These are phyloP conservation scores for Gasterosteus nipponicus DNA, from an alignment of 2,113 vertebrate species.

Conservation along the genomic window DNA sequence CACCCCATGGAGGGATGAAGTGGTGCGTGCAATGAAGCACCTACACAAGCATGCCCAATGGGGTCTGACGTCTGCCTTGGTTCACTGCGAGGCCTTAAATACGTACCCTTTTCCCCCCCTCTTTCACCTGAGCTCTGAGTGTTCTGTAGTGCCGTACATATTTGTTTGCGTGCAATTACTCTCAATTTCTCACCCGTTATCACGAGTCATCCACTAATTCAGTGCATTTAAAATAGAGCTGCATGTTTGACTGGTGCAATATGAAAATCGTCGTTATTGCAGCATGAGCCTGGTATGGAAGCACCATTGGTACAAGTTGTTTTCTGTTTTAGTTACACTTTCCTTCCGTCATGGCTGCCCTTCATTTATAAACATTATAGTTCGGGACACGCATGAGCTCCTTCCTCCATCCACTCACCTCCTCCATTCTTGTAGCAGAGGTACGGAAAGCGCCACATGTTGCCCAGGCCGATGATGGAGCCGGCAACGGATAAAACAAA, in stretches of 20 bases:
- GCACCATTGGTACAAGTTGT: background rate
- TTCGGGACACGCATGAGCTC: background rate
- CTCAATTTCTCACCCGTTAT: background rate
- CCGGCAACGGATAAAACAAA: conserved; percentile 90
- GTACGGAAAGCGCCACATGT: conserved; percentile 95
- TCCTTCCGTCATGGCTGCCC: background rate
- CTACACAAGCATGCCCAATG: conserved; percentile 45
- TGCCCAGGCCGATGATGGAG: conserved; percentile 92
- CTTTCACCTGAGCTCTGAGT: conserved; percentile 3
- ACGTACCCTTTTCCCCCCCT: background rate
- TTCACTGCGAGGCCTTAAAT: background rate
- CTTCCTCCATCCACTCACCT: conserved; percentile 80
- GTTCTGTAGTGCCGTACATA: background rate
- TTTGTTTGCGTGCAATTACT: background rate
- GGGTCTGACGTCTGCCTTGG: background rate
- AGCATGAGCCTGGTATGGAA: background rate
- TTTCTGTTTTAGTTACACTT: background rate
- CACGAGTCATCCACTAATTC: background rate
- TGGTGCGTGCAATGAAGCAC: conserved; percentile 50
- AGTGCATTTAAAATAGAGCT: background rate
- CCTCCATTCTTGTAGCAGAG: conserved; percentile 97
- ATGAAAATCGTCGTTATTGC: background rate
- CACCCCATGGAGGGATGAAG: conserved; percentile 43
- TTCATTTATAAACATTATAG: background rate
- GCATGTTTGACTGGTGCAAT: background rate